A percentile compares a stretch with the other conserved stretches of the same genome.
These are phyloP conservation scores for Spheniscus mendiculus DNA, from an alignment of 2,113 vertebrate genomes.

Conservation along the genomic window DNA sequence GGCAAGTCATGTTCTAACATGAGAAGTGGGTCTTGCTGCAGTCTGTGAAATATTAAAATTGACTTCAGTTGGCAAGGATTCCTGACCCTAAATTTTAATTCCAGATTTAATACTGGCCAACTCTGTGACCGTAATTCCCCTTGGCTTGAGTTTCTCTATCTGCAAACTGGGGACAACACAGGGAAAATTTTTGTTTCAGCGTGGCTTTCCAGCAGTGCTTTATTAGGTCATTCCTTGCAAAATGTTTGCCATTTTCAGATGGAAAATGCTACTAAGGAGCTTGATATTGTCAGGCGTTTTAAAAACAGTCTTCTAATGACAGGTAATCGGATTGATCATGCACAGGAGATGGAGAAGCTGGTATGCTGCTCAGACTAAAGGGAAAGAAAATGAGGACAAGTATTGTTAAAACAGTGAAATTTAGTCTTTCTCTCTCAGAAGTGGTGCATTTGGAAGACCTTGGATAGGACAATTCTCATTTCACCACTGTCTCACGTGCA, in stretches of 20 bases:
- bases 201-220: neutral
- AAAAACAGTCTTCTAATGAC: neutral
- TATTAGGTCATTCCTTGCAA: neutral
- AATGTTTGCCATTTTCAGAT: neutral
- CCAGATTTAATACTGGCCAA: neutral
- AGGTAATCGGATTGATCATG: neutral
- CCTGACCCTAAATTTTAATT: neutral
- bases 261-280: neutral
- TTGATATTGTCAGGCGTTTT: neutral
- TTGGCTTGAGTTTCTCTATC: neutral
- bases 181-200: neutral
- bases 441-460: neutral
- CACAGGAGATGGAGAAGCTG: neutral
- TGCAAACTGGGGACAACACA: neutral
- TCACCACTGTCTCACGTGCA: neutral
- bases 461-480: neutral
- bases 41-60: neutral
- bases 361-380: neutral
- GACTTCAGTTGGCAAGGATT: neutral
- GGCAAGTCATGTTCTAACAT: neutral
- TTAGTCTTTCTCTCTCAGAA: neutral
- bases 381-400: neutral
- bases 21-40: neutral
- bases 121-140: neutral
- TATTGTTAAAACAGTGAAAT: neutral